Evolutionary conservation across 2,888 invertebrate species (phyloP), one percentile per base, ranked within the genome.

Genomic region (Pristionchus exspectatus): DNA sequence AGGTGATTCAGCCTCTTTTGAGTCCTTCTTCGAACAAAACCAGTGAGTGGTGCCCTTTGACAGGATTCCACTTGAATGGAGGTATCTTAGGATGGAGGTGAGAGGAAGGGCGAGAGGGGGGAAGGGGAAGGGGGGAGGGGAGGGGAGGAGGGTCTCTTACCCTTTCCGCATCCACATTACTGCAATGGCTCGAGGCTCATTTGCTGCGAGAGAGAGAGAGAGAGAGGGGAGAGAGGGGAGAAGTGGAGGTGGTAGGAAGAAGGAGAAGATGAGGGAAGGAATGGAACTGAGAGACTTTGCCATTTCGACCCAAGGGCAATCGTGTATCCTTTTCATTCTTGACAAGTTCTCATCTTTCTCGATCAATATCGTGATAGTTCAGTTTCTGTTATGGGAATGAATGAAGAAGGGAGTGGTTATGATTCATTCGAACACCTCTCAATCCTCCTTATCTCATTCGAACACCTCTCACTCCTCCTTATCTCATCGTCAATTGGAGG

Each of bases 111-210:
- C 33, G 33, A 16, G 38, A 33, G 74, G 33, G 74, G 14, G 74
- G 38, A 33, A 72, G 33, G 30, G 21, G 33, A 18, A 21, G 21
- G 38, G 33, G 38, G n/a, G 74, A 38, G 74, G 38, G 30, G 30
- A 30, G 38, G 74, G 74, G 18, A 38, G 74, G 38, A 74, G 74
- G 33, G 74, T 21, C 38, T 74, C 33, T 74, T 74, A 30, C 33
- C 38, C 74, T 38, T 74, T 74, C 74, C 74, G 30, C 74, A 74
- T 74, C 74, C 74, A 74, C 74, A 74, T 74, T 74, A 74, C 74
- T 74, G 74, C 74, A n/a, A 74, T 74, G 74, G 74, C 74, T 74
- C 74, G 74, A 74, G 74, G 74, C 74, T 74, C 74, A 74, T 74
- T 74, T 74, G 38, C 38, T 56, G 86, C 50, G 66, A 86, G 86